These are phyloP conservation scores for Zoanthus sansibaricus DNA, from an alignment of 92 coral and sea anemone genomes.

Conservation along the genomic window DNA sequence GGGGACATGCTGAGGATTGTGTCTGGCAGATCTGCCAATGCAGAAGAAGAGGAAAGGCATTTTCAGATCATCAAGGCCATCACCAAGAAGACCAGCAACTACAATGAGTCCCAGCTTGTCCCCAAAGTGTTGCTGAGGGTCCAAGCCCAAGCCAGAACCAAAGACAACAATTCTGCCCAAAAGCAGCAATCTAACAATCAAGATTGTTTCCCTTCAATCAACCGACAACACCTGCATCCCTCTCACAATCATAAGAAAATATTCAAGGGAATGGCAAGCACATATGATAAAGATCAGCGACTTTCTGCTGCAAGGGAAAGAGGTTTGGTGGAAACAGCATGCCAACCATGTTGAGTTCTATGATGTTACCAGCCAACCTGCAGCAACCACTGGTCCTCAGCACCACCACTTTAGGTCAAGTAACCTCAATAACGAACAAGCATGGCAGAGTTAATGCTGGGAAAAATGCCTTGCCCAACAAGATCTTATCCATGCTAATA, in stretches of 20 bases:
- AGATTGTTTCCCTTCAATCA: constrained; percentile 36
- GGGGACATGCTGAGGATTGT: constrained; percentile 35
- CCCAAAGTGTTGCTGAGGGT: constrained; percentile 44
- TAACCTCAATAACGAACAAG: neutral
- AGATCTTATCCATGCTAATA: no score
- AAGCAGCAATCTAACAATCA: constrained; percentile 48
- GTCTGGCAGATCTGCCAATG: constrained; percentile 47
- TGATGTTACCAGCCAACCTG: constrained; percentile 27
- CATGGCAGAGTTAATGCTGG: no score
- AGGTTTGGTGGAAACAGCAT: neutral
- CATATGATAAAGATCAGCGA: constrained; percentile 57
- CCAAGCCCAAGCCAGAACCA: constrained; percentile 30
- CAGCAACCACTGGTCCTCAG: constrained; percentile 1
- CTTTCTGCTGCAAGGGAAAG: constrained; percentile 14
- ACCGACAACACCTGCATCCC: constrained; percentile 51
- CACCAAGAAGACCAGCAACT: no score
- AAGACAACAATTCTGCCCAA: constrained; percentile 29
- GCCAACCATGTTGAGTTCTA: constrained; percentile 20
- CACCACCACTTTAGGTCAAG: constrained; percentile 36
- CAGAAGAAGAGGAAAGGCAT: neutral
- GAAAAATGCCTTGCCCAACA: no score
- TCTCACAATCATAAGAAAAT: constrained; percentile 20
- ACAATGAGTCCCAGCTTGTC: no score
- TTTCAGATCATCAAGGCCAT: no score
- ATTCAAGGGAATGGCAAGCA: constrained; percentile 61